Conservation (phyloP, 2,113 vertebrate genomes). For the Irena cyanogastra region DNA sequence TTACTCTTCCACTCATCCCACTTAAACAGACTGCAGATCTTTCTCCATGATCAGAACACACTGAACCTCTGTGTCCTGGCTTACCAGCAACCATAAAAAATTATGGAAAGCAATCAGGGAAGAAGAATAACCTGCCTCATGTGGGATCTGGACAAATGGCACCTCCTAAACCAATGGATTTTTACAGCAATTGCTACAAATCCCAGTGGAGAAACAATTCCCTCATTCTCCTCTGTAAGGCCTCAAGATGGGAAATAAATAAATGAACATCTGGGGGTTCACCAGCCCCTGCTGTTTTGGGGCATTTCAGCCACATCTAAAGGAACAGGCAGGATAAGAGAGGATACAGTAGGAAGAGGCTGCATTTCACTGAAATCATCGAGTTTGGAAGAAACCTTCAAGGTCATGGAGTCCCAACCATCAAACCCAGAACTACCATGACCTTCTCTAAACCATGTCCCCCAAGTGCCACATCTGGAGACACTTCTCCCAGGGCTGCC, state of each 20-base stretch:
- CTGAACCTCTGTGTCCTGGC: neutral
- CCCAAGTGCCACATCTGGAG: neutral
- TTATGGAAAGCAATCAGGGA: neutral
- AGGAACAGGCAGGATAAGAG: neutral
- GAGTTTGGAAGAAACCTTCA: neutral
- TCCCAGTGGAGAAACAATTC: neutral
- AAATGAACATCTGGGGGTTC: neutral
- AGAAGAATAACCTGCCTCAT: neutral
- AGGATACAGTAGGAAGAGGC: neutral
- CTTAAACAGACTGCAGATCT: neutral
- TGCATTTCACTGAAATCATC: neutral
- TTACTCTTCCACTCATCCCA: neutral
- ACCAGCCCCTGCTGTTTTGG: neutral
- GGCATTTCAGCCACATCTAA: neutral
- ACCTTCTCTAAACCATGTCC: neutral
- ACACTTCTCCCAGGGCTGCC: neutral
- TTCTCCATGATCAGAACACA: neutral
- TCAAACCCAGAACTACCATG: neutral
- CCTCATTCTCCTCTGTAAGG: neutral
- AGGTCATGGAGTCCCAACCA: neutral
- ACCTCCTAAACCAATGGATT: neutral
- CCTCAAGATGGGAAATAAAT: neutral
- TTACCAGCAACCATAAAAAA: neutral
- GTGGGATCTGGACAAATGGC: neutral
- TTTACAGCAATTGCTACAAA: neutral